phyloP scores from a whole-genome alignment of 2,888 invertebrate genomes.

The Hylaea fasciaria region DNA sequence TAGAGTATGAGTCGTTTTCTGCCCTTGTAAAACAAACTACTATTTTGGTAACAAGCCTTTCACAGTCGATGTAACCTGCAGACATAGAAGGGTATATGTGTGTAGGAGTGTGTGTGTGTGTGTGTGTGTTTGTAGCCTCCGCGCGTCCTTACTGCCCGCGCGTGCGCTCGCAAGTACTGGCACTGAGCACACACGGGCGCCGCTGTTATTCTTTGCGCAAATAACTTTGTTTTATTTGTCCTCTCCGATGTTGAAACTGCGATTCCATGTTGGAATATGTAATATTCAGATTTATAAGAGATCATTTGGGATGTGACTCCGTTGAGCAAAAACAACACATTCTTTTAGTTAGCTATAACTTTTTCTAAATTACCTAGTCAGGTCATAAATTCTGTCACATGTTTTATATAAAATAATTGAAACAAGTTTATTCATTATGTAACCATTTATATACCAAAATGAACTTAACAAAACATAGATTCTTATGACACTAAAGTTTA shows the following conservation, averaged over 20 bases:
- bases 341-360: neutral
- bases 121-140: neutral
- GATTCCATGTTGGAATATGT: slow-evolving; percentile 13
- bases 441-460: too few relatives aligned
- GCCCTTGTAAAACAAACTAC: too few relatives aligned
- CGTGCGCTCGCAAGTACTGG: neutral
- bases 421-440: too few relatives aligned
- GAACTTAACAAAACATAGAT: too few relatives aligned
- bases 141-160: neutral
- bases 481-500: too few relatives aligned
- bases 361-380: too few relatives aligned
- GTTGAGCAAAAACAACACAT: neutral
- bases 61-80: too few relatives aligned
- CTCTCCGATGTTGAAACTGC: slow-evolving; percentile 8
- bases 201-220: slow-evolving; percentile 19
- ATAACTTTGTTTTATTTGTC: slow-evolving; percentile 25
- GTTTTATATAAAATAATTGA: too few relatives aligned
- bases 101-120: neutral
- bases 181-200: slow-evolving; percentile 6
- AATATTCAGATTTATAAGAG: slow-evolving; percentile 5
- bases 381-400: too few relatives aligned
- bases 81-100: too few relatives aligned
- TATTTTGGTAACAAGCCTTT: too few relatives aligned
- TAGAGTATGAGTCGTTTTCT: too few relatives aligned
- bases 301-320: neutral